Percentiles rank a stretch among this genome's conserved stretches.
Evolutionary conservation across 2,888 invertebrate species (phyloP).

Genomic region (Diloba caeruleocephala): DNA sequence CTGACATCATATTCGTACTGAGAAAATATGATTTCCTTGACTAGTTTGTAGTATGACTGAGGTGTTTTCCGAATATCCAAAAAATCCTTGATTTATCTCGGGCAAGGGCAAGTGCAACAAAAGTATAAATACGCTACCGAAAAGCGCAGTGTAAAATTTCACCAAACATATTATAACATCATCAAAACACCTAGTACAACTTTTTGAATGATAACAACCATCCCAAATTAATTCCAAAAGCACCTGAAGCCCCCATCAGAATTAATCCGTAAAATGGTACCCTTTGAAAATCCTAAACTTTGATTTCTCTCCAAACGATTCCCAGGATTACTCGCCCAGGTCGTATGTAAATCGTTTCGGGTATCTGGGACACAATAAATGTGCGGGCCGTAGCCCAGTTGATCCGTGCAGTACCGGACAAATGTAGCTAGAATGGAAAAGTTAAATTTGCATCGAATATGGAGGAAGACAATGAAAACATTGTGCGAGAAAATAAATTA

Average conservation of each 20-base stretch:
- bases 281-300: slow-evolving; percentile 60
- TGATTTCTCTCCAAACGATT: slow-evolving; percentile 63
- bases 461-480: slow-evolving; percentile 41
- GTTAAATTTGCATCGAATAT: slow-evolving; percentile 54
- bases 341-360: slow-evolving; percentile 70
- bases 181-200: slow-evolving; percentile 19
- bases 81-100: too few relatives aligned
- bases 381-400: slow-evolving; percentile 55
- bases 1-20: slow-evolving; percentile 17
- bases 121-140: too few relatives aligned
- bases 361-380: slow-evolving; percentile 63
- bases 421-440: slow-evolving; percentile 63
- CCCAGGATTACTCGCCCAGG: slow-evolving; percentile 64
- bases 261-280: slow-evolving; percentile 57
- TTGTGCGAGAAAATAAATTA: slow-evolving; percentile 26
- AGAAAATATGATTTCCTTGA: slow-evolving; percentile 5
- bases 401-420: slow-evolving; percentile 58
- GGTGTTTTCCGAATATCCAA: neutral
- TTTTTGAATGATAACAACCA: slow-evolving; percentile 39
- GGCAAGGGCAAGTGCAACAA: too few relatives aligned
- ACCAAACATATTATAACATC: too few relatives aligned
- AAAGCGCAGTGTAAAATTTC: too few relatives aligned
- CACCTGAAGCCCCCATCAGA: slow-evolving; percentile 55
- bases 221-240: slow-evolving; percentile 51
- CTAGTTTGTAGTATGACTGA: neutral